Evolutionary conservation across 2,113 vertebrate genomes (phyloP).

Genomic region (Zootoca vivipara): DNA sequence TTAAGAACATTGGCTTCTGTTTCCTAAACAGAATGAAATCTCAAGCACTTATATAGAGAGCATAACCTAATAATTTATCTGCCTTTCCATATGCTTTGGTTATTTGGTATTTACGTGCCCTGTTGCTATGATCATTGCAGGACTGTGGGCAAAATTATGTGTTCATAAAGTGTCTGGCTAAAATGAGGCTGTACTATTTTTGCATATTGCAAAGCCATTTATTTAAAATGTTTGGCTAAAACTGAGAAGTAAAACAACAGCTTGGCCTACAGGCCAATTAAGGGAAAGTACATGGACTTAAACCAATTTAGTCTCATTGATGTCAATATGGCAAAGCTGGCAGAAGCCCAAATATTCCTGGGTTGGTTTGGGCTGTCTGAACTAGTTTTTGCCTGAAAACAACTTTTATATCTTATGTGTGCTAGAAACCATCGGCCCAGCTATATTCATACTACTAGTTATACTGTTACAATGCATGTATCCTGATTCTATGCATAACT

Average conservation of each 20-base stretch:
- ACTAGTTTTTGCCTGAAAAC: neutral
- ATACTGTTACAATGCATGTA: neutral
- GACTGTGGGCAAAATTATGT: neutral
- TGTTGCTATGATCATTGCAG: neutral
- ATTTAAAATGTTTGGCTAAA: accelerated
- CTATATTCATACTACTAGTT: accelerated
- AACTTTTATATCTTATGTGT: neutral
- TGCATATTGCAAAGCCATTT: neutral
- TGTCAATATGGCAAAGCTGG: neutral
- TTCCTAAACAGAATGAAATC: accelerated
- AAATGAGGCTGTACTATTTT: neutral
- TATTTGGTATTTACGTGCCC: neutral
- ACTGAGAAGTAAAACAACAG: neutral
- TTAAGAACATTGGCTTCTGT: accelerated
- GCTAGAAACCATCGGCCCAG: accelerated
- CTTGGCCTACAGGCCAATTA: conserved; percentile 20
- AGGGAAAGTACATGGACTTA: neutral
- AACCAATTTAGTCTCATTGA: conserved; percentile 10
- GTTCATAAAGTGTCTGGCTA: neutral
- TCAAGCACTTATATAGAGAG: neutral
- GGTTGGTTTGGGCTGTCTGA: neutral
- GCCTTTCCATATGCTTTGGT: neutral
- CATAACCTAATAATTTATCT: neutral
- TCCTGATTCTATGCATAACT: accelerated
- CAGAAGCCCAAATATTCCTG: conserved; percentile 7